phyloP scores from a whole-genome alignment of 2,888 invertebrate genomes.

The Stenoptilia bipunctidactyla region DNA sequence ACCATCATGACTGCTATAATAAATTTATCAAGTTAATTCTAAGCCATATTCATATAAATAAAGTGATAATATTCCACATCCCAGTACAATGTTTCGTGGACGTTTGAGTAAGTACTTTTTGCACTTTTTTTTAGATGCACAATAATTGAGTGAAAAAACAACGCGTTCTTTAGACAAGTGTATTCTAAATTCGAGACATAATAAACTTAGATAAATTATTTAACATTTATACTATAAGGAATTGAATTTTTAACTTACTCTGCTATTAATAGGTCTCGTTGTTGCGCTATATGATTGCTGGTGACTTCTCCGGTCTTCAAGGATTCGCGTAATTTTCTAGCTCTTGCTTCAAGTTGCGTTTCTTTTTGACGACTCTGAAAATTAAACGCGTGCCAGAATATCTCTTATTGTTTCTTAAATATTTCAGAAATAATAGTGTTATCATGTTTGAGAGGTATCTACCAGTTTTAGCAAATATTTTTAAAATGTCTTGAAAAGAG shows the following conservation, averaged over 20 bases:
- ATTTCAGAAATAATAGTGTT: too few species aligned
- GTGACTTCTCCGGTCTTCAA: constrained; percentile 55
- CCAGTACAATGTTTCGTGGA: too few species aligned
- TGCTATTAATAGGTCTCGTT: constrained; percentile 40
- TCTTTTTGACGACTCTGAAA: constrained; percentile 59
- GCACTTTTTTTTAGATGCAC: constrained; percentile 39
- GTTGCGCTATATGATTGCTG: constrained; percentile 41
- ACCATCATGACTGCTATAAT: too few species aligned
- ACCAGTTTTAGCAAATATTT: too few species aligned
- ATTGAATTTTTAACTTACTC: constrained; percentile 30
- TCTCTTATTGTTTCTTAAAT: too few species aligned
- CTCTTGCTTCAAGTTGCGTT: constrained; percentile 51
- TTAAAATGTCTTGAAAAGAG: too few species aligned
- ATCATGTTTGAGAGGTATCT: too few species aligned
- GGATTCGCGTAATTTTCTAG: constrained; percentile 54
- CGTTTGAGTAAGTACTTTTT: too few species aligned
- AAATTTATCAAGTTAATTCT: too few species aligned
- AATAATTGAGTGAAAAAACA: constrained; percentile 8
- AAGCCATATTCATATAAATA: too few species aligned
- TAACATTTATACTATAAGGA: background rate
- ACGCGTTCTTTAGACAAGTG: background rate
- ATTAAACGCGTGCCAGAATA: too few species aligned
- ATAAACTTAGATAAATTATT: background rate
- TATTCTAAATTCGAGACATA: background rate
- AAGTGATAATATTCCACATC: too few species aligned